Percentiles rank a stretch among this genome's conserved stretches.
Conservation (phyloP, 2,888 invertebrate genomes). For the Andrena hattorfiana region DNA sequence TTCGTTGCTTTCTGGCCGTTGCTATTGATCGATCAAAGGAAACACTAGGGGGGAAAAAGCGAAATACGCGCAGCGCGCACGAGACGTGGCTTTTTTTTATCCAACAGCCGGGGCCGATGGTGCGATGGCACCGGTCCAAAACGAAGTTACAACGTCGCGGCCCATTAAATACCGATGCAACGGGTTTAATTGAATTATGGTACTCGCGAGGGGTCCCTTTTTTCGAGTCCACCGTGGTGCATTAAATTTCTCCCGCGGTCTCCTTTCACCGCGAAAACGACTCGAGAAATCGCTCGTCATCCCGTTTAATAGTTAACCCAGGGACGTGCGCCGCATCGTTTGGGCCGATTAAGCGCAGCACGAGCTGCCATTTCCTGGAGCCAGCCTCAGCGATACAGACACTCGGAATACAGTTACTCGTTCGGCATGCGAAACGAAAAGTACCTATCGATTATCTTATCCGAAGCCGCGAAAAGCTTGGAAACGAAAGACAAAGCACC, state of each 20-base stretch:
- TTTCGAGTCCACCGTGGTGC: slow-evolving; percentile 36
- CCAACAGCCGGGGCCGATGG: slow-evolving; percentile 25
- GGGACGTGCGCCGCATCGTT: slow-evolving; percentile 20
- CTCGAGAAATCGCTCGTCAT: slow-evolving; percentile 74
- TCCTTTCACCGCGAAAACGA: slow-evolving; percentile 60
- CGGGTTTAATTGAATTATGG: slow-evolving; percentile 71
- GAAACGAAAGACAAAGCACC: not conserved
- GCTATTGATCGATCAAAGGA: slow-evolving; percentile 51
- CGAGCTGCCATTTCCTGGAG: not conserved
- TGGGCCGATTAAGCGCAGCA: slow-evolving; percentile 5
- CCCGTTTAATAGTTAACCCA: slow-evolving; percentile 74
- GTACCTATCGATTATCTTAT: too few species aligned
- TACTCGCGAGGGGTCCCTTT: slow-evolving; percentile 38
- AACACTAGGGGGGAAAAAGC: slow-evolving; percentile 13
- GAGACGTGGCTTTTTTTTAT: slow-evolving; percentile 54
- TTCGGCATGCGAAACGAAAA: too few species aligned
- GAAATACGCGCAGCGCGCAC: slow-evolving; percentile 15
- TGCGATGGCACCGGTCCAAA: slow-evolving; percentile 67
- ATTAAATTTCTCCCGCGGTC: slow-evolving; percentile 62
- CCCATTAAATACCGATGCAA: slow-evolving; percentile 75
- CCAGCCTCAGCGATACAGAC: not conserved
- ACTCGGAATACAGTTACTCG: not conserved
- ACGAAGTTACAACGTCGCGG: slow-evolving; percentile 70
- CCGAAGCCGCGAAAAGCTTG: too few species aligned
- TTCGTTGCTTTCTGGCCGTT: slow-evolving; percentile 12